phyloP scores from a whole-genome alignment of 2,797 vertebrate species.

The Allobates femoralis region DNA sequence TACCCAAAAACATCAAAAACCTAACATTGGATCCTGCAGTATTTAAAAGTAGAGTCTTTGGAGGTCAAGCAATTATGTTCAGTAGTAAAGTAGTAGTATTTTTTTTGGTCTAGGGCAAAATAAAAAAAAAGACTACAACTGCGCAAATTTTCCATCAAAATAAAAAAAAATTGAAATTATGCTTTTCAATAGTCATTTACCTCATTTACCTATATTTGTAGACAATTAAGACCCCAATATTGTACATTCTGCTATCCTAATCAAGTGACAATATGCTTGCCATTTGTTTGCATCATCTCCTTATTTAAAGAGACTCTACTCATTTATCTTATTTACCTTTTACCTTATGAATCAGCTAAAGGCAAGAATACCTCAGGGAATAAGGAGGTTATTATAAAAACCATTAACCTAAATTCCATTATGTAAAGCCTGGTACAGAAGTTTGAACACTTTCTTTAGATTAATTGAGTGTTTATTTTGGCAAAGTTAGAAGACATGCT shows the following conservation, averaged over 20 bases:
- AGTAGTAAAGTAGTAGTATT: too few species aligned
- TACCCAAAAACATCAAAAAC: too few species aligned
- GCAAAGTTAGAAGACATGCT: not conserved
- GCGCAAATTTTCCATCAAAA: too few species aligned
- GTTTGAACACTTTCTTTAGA: not conserved
- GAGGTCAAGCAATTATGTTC: too few species aligned
- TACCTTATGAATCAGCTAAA: not conserved
- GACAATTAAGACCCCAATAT: not conserved
- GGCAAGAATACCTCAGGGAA: not conserved
- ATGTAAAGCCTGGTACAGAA: not conserved
- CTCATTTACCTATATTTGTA: not conserved
- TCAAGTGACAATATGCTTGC: not conserved
- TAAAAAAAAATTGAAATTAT: too few species aligned
- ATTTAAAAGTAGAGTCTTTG: too few species aligned
- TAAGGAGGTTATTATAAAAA: constrained; percentile 17
- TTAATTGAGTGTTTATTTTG: constrained; percentile 16
- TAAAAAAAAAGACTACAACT: too few species aligned
- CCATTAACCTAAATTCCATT: not conserved
- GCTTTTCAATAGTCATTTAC: not conserved
- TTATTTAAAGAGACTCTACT: not conserved
- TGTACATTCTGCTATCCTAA: not conserved
- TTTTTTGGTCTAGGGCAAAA: too few species aligned
- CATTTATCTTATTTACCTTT: not conserved
- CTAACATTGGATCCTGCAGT: too few species aligned
- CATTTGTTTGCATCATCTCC: not conserved